Evolutionary conservation across 2,113 vertebrate genomes (phyloP), one percentile per base, ranked within the genome.

Genomic region (Dicrurus megarhynchus): DNA sequence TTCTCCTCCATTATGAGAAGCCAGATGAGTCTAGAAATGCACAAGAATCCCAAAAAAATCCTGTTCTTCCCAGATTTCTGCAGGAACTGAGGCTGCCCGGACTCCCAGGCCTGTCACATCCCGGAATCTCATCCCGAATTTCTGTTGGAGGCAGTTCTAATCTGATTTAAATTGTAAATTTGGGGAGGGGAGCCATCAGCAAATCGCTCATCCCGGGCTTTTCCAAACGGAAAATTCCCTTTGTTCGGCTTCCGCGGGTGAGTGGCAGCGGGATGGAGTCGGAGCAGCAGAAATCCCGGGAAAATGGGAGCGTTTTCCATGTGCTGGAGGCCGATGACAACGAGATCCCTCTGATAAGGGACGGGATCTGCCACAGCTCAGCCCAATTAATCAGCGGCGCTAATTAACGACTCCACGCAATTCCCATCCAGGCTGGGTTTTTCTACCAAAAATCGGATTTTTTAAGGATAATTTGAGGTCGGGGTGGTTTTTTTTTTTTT

Each of bases 221-320:
- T 92, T 82, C 88, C 91, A 75, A 90, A 85, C 75, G 39, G 84
- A 76, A 82, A 89, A 93, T 94, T 75, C 88, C 88, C 53, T 93
- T 94, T 87, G 94, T 95, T 87, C 16, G 42, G 47, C 61, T 81
- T 56, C 10, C 49, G 44, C 16, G 3, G 5, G 59, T 53, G 85
- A 91, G 90, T 37, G 90, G 55, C 93, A 80, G 84, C 67, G 67
- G 80, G 84, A 42, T 80, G 87, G 33, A 86, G 90, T 44, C 42
- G 18, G 41, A 26, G 60, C 52, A 46, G 73, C 64, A 75, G 18
- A 49, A 65, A 46, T 78, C 55, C 60, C 41, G 5, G 82, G 60
- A 32, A 47, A 53, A 49, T 7, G 39, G 53, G 15, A 5, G 24
- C 13, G n/a, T 75, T 82, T 87, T 73, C 64, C 91, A n/a, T 63